Base-by-base conservation (phyloP, 1,140 invertebrate genomes). In the Lasioglossum baleicum region DNA sequence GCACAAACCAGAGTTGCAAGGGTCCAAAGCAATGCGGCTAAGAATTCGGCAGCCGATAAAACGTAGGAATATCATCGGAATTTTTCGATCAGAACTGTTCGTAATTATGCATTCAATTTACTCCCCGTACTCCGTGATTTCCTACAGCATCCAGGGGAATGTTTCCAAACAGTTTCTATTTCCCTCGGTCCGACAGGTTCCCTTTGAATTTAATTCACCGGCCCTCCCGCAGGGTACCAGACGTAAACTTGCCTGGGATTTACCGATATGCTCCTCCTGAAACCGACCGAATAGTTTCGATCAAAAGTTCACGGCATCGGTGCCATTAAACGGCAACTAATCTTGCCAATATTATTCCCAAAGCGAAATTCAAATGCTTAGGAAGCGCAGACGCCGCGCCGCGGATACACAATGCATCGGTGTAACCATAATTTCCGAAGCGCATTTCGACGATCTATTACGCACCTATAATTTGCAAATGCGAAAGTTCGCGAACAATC, bases 131-230 rank as follows among this genome's bases (percentile, higher is more conserved):
- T 26, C n/a, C 42, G 53, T 17, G 65, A 69, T 61, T 61, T 48
- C 65, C 22, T 15, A 11, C 26, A 4, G 31, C 17, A 26, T 0
- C 61, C 22, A 20, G 8, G 31, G 31, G 56, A 78, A 44, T 31
- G 76, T 65, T 78, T 42, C 58, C 13, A 5, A 31, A 56, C 40
- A 70, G 44, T 65, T 65, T 35, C 77, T 31, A 15, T 61, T 74
- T 48, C 44, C 68, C 13, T 1, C 64, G n/a, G 17, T 67, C 44
- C 63, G 51, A 60, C 22, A 40, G 63, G 40, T 66, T 35, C 70
- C 42, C 70, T 79, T 66, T 60, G 71, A 80, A 67, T 80, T 67
- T 65, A 81, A 75, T 70, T 75, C 26, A 64, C 7, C 73, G 65
- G 56, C 60, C 26, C 48, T n/a, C 56, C 42, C 20, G 26, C 2